phyloP scores from a whole-genome alignment of 2,797 vertebrate genomes.

The Gobio occitaniae region DNA sequence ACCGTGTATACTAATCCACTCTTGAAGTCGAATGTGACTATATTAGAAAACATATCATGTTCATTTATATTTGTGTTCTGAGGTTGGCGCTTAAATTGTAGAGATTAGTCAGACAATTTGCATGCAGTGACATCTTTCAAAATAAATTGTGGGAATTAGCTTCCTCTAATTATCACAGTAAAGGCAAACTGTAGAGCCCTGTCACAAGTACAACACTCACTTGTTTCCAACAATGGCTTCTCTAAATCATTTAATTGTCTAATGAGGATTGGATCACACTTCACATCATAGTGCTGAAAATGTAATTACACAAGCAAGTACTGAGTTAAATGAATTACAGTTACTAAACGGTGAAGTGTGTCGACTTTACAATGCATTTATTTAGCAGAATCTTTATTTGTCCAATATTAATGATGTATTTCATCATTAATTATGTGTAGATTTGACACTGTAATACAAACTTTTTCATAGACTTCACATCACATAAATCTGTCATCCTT shows the following conservation, averaged over 20 bases:
- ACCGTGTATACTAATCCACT: neutral
- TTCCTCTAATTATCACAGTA: conserved; percentile 6
- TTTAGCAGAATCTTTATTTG: neutral
- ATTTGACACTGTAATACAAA: neutral
- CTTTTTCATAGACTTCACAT: neutral
- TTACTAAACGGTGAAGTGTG: conserved; percentile 5
- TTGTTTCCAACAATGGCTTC: conserved; percentile 1
- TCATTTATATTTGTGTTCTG: conserved; percentile 32
- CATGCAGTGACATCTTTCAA: conserved; percentile 31
- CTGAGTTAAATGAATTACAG: neutral
- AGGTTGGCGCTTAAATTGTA: conserved; percentile 11
- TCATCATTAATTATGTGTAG: neutral
- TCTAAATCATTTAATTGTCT: conserved; percentile 34
- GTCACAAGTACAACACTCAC: neutral
- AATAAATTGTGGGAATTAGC: conserved; percentile 15
- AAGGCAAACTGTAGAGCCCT: conserved; percentile 8
- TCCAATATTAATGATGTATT: neutral
- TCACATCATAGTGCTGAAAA: neutral
- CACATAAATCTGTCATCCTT: conserved; percentile 8
- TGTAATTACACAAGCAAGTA: conserved; percentile 2
- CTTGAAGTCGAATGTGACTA: neutral
- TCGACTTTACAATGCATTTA: too few species aligned
- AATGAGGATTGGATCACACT: conserved; percentile 3
- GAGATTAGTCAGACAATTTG: conserved; percentile 25
- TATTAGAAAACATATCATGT: conserved; percentile 11